A percentile compares a stretch with the other conserved stretches of the same genome.
These are phyloP conservation scores for Lamellibrachia satsuma DNA, from an alignment of 2,888 invertebrate genomes.

Conservation along the genomic window DNA sequence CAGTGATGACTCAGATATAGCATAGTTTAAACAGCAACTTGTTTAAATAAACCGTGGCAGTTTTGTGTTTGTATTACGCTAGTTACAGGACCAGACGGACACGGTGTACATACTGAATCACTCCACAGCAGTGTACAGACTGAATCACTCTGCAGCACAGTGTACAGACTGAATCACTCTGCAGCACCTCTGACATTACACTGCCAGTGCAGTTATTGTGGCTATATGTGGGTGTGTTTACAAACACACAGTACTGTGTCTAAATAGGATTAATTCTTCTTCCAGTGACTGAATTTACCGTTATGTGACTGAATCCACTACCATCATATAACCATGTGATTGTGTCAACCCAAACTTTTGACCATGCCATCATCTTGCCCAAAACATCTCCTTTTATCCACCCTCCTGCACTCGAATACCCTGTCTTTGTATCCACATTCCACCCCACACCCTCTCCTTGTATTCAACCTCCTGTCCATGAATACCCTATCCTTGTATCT, in stretches of 20 bases:
- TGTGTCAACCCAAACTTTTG: too few species aligned
- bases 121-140: not conserved
- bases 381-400: too few species aligned
- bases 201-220: not conserved
- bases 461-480: too few species aligned
- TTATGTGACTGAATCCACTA: not conserved
- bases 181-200: not conserved
- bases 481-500: too few species aligned
- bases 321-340: not conserved
- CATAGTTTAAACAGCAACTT: not conserved
- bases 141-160: too few species aligned
- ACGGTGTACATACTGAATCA: not conserved
- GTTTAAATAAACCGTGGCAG: not conserved
- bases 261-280: not conserved
- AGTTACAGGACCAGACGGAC: not conserved
- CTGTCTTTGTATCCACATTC: too few species aligned
- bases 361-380: too few species aligned
- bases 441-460: too few species aligned
- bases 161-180: too few species aligned
- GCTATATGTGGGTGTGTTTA: not conserved
- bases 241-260: not conserved
- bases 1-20: not conserved
- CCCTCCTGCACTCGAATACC: too few species aligned
- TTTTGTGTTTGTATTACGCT: not conserved
- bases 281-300: not conserved